Base-by-base conservation (phyloP, 2,113 vertebrate genomes). In the Misgurnus mizolepis region DNA sequence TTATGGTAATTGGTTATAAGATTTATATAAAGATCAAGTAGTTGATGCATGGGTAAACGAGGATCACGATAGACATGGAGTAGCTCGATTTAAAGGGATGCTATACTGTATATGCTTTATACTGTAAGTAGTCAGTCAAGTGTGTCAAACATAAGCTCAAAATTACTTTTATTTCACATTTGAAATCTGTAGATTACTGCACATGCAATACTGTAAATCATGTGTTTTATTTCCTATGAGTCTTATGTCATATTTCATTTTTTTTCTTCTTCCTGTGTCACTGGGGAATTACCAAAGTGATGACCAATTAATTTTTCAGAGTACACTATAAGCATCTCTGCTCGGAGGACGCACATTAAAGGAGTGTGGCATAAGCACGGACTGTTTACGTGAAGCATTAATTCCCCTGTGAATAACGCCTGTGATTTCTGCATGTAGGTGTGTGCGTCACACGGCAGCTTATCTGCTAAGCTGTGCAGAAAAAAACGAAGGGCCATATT, bases 291-390 rank as follows among this genome's bases (percentile, higher is more conserved):
- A 3, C 27, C 18, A 60, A 65, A 83, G 78, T 74, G 69, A 83
- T 78, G 78, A 68, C 22, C 47, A 64, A 66, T 75, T 67, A 10
- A 40, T 64, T 70, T 79, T 58, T 71, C 7, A 49, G 47, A 82
- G 60, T 43, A 62, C 62, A 62, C 34, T 73, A 69, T 64, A 53
- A 80, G 82, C 66, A 70, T 5, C 12, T 66, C 34, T 39, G 11
- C 2, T 0, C 6, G 27, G 18, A 34, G 70, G 18, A 67, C 67
- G 43, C 17, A 1, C 39, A 80, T 77, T 66, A 80, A 80, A 74
- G 7, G 61, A 17, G 50, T 47, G 79, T 34, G n/a, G 11, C 7
- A 45, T 47, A 12, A 43, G n/a, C 17, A 3, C 10, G 6, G 47
- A 50, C 60, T 49, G 47, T 76, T 76, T 66, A 53, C 14, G 3